A percentile compares a stretch with the other conserved stretches of the same genome.
These are phyloP conservation scores for Troilus luridus DNA, from an alignment of 2,888 invertebrate species.

Conservation along the genomic window DNA sequence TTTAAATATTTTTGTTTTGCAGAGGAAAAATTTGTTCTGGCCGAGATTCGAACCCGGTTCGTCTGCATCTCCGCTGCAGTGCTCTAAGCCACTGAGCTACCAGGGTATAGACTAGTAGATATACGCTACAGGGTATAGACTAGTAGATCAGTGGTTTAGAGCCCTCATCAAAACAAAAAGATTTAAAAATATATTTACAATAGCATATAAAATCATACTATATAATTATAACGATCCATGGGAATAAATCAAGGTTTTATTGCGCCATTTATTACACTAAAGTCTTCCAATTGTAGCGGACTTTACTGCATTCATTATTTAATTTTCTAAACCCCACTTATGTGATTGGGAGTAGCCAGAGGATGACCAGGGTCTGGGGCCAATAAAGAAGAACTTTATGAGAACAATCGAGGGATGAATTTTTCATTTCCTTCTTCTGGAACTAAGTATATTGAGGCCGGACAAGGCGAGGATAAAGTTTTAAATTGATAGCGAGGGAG, in stretches of 20 bases:
- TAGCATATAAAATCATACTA: no score
- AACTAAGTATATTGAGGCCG: slow-evolving; percentile 8
- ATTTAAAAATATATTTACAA: no score
- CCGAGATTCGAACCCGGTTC: no score
- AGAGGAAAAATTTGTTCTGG: no score
- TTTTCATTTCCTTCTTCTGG: background rate
- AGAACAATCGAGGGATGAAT: slow-evolving; percentile 9
- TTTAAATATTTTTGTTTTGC: no score
- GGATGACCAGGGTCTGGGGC: background rate
- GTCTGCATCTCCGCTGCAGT: no score
- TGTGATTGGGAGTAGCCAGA: background rate
- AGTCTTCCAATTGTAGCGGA: background rate
- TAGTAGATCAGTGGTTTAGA: no score
- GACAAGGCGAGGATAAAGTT: slow-evolving; percentile 13
- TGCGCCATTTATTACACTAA: background rate
- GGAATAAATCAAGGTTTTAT: background rate
- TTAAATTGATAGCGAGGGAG: background rate
- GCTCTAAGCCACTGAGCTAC: no score
- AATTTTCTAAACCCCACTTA: background rate
- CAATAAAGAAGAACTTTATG: background rate
- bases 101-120: no score
- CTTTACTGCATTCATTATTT: background rate
- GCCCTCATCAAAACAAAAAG: no score
- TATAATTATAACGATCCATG: background rate
- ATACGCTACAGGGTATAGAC: no score